A percentile compares a stretch with the other conserved stretches of the same genome.
These are phyloP conservation scores for Lasius fuliginosus DNA, from an alignment of 2,888 invertebrate genomes.

Conservation along the genomic window DNA sequence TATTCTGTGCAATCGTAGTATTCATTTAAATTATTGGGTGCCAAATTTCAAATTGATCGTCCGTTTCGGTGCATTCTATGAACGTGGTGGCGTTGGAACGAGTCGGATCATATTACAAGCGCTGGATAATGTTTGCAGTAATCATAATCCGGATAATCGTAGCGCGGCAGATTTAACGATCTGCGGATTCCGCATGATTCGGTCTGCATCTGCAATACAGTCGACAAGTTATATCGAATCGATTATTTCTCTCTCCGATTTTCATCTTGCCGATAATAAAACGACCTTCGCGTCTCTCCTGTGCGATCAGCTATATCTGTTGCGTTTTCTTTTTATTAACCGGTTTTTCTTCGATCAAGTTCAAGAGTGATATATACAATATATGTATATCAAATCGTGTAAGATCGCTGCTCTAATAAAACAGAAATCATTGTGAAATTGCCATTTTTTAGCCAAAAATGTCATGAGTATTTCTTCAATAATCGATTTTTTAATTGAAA, in stretches of 20 bases:
- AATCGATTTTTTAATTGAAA: neutral
- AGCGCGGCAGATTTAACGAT: conserved; percentile 24
- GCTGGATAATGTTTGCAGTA: conserved; percentile 47
- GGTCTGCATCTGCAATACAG: neutral
- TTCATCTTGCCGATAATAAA: conserved; percentile 37
- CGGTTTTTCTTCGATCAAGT: conserved; percentile 40
- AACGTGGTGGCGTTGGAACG: neutral
- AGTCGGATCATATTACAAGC: conserved; percentile 24
- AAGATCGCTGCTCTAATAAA: neutral
- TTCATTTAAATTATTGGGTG: conserved; percentile 31
- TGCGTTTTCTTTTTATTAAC: conserved; percentile 33
- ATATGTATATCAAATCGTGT: neutral
- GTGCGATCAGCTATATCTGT: conserved; percentile 12
- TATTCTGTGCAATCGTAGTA: neutral
- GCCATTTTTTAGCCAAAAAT: neutral
- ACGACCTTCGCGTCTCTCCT: conserved; percentile 53
- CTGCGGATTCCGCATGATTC: conserved; percentile 31
- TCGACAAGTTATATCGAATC: conserved; percentile 25
- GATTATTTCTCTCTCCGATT: conserved; percentile 10
- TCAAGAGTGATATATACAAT: conserved; percentile 16
- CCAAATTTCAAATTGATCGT: conserved; percentile 32
- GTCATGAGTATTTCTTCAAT: neutral
- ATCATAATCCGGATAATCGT: conserved; percentile 38
- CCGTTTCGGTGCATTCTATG: neutral
- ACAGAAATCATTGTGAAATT: neutral